Evolutionary conservation across 2,113 vertebrate genomes (phyloP).

Genomic region (Gymnobelideus leadbeateri): DNA sequence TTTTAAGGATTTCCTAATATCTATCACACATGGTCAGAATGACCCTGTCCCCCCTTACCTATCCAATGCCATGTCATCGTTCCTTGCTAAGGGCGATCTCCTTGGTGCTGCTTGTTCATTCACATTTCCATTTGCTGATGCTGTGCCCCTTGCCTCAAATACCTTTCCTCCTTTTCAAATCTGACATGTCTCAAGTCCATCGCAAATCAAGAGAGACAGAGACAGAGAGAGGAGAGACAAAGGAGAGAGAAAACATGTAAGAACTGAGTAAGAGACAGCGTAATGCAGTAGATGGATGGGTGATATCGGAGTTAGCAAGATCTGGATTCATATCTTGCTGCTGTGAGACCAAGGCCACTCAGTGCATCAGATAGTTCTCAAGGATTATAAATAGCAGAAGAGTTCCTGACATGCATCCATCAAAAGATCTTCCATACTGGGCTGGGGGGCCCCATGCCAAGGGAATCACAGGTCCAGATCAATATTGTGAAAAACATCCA

Average conservation of each 20-base stretch:
- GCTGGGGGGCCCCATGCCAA: neutral
- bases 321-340: neutral
- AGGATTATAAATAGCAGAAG: neutral
- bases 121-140: neutral
- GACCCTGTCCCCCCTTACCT: neutral
- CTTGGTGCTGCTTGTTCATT: slow-evolving; percentile 10
- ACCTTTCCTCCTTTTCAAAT: slow-evolving; percentile 38
- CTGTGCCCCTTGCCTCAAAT: neutral
- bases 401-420: neutral
- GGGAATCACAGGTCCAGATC: neutral
- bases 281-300: neutral
- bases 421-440: neutral
- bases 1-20: neutral
- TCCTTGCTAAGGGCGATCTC: neutral
- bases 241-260: neutral
- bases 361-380: neutral
- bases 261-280: neutral
- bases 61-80: neutral
- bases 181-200: neutral
- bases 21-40: neutral
- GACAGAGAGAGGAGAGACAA: neutral
- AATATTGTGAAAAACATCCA: slow-evolving; percentile 21
- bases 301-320: neutral
- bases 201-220: neutral
- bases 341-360: neutral